phyloP scores from a whole-genome alignment of 2,888 invertebrate genomes.

The Drosophila neutralis region DNA sequence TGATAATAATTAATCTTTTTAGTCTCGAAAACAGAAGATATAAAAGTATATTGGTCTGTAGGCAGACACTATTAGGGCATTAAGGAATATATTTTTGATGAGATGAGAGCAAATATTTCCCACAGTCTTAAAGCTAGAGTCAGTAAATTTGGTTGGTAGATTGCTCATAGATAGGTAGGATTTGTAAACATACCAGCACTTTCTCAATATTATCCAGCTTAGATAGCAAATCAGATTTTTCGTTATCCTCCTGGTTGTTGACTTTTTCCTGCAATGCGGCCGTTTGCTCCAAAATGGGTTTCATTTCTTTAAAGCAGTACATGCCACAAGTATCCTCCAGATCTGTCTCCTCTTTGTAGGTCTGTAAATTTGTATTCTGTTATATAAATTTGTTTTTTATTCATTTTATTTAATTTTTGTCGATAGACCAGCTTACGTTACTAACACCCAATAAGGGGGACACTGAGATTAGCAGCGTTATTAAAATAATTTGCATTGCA shows the following conservation, averaged over 20 bases:
- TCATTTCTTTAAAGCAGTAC: not conserved
- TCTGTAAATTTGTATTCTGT: not conserved
- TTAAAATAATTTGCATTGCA: too few species aligned
- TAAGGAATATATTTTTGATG: too few species aligned
- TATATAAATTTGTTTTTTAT: not conserved
- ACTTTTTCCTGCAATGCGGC: too few species aligned
- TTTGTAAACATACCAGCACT: not conserved
- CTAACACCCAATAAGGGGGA: accelerated
- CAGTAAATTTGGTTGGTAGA: not conserved
- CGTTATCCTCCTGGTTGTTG: too few species aligned
- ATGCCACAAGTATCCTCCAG: not conserved
- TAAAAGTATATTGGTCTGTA: too few species aligned
- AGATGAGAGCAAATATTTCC: too few species aligned
- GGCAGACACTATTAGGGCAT: not conserved
- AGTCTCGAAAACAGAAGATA: too few species aligned
- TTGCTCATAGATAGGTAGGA: not conserved
- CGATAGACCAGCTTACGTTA: not conserved
- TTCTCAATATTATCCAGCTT: not conserved
- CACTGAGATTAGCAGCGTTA: too few species aligned
- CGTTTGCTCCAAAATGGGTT: not conserved
- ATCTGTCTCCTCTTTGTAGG: accelerated
- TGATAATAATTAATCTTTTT: too few species aligned
- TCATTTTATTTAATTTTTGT: not conserved
- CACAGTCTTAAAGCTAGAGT: too few species aligned
- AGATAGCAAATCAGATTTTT: too few species aligned